phyloP scores from a whole-genome alignment of 2,797 vertebrate species.

The Cyprinella venusta region DNA sequence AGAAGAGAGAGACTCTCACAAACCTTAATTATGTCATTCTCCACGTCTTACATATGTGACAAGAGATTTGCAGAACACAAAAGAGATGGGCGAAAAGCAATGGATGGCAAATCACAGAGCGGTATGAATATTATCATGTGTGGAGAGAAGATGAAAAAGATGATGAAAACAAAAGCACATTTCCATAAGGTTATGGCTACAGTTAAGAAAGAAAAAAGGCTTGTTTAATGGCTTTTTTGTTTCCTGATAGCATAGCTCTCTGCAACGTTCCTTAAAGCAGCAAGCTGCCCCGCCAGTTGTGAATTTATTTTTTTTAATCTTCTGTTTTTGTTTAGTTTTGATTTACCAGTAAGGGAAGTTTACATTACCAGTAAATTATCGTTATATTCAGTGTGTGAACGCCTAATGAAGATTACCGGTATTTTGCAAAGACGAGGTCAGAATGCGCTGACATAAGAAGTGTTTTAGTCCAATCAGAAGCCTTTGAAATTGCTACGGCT shows the following conservation, averaged over 20 bases:
- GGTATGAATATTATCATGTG: conserved; percentile 35
- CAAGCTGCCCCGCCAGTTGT: background rate
- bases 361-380: too few species aligned
- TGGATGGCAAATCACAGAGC: background rate
- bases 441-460: too few species aligned
- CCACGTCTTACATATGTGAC: conserved; percentile 13
- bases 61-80: conserved; percentile 43
- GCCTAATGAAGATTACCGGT: too few species aligned
- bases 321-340: background rate
- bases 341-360: background rate
- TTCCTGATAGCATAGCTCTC: conserved; percentile 14
- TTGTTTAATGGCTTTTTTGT: conserved; percentile 35
- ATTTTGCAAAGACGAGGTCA: too few species aligned
- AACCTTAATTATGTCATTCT: conserved; percentile 49
- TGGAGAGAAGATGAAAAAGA: conserved; percentile 18
- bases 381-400: too few species aligned
- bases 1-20: background rate
- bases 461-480: too few species aligned
- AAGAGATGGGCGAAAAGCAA: conserved; percentile 32
- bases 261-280: background rate
- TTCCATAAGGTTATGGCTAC: conserved; percentile 40
- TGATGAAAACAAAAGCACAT: conserved; percentile 24
- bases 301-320: background rate
- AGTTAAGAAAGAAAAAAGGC: conserved; percentile 23
- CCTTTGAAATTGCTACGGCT: too few species aligned